Evolutionary conservation across 2,797 vertebrate genomes (phyloP).

Genomic region (Spinus pinus): DNA sequence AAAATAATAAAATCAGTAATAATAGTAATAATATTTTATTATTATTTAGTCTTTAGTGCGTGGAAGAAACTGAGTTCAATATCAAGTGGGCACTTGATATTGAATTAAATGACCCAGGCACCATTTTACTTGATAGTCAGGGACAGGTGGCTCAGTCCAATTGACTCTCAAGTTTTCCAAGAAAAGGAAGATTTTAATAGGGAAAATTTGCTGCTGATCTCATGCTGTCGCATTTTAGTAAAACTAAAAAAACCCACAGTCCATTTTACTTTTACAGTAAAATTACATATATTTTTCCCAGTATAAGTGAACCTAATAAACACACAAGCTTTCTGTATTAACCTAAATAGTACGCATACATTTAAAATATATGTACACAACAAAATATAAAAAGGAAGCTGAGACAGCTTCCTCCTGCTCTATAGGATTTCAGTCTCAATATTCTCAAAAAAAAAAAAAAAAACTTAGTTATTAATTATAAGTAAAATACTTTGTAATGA

Average conservation of each 20-base stretch:
- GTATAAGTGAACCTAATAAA: neutral
- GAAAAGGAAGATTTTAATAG: neutral
- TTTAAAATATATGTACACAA: neutral
- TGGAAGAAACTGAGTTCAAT: neutral
- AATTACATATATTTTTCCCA: neutral
- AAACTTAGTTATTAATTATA: neutral
- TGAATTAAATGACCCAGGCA: neutral
- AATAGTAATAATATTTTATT: neutral
- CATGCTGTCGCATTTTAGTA: neutral
- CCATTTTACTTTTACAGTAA: neutral
- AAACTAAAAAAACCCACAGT: neutral
- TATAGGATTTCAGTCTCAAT: neutral
- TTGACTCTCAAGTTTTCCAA: neutral
- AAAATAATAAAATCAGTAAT: too few species aligned
- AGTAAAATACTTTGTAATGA: neutral
- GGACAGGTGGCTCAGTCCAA: neutral
- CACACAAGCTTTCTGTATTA: neutral
- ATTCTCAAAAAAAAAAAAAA: neutral
- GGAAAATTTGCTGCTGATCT: neutral
- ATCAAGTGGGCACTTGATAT: neutral
- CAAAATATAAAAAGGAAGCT: neutral
- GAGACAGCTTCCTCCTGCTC: neutral
- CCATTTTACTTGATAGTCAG: neutral
- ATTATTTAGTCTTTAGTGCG: neutral
- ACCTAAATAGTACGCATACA: neutral